Evolutionary conservation across 1,140 invertebrate species (phyloP).

Genomic region (Ceratosolen fusciceps): DNA sequence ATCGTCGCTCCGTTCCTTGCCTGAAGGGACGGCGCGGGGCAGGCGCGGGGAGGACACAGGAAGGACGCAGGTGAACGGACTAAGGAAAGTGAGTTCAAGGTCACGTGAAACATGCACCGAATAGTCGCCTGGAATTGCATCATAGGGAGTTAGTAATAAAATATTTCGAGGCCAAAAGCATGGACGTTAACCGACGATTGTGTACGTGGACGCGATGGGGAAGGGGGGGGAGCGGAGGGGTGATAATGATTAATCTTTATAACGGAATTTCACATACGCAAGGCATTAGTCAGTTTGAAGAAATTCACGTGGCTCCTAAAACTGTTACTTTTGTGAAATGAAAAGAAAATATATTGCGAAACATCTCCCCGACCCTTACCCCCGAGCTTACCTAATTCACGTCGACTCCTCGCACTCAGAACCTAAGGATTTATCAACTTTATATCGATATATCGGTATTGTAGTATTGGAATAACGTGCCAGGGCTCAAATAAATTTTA

Average conservation of each 20-base stretch:
- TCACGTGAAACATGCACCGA: slow-evolving; percentile 34
- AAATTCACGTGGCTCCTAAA: neutral
- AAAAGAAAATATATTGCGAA: too few relatives aligned
- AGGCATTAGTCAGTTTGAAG: neutral
- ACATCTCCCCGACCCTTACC: neutral
- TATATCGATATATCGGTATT: too few relatives aligned
- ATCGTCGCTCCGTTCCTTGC: neutral
- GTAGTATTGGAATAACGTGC: too few relatives aligned
- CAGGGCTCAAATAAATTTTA: too few relatives aligned
- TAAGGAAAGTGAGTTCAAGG: slow-evolving; percentile 57
- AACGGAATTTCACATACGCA: neutral
- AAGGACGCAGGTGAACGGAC: slow-evolving; percentile 49
- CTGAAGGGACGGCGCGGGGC: neutral
- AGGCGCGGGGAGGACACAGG: slow-evolving; percentile 33
- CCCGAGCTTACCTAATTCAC: neutral
- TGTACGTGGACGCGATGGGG: too few relatives aligned
- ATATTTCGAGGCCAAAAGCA: slow-evolving; percentile 25
- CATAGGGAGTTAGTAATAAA: neutral
- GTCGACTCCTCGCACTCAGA: too few relatives aligned
- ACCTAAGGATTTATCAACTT: too few relatives aligned
- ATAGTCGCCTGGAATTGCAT: slow-evolving; percentile 15
- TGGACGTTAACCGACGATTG: neutral
- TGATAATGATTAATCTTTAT: slow-evolving; percentile 6
- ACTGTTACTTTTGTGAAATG: neutral
- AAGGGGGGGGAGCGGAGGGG: too few relatives aligned